phyloP scores from a whole-genome alignment of 2,888 invertebrate genomes.

The Drosophila diplacantha region DNA sequence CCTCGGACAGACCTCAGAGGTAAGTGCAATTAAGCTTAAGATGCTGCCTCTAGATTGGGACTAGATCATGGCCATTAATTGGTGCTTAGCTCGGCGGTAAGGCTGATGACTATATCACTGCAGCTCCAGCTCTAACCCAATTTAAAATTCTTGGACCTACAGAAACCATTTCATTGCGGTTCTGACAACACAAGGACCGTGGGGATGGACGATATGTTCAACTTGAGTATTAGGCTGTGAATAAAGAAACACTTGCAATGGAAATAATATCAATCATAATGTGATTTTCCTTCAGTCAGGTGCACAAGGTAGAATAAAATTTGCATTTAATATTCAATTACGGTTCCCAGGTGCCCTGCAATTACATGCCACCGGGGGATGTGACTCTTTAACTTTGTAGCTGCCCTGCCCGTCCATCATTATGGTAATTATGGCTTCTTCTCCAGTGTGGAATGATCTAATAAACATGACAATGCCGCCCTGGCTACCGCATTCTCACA shows the following conservation, averaged over 20 bases:
- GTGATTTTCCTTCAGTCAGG: slow-evolving; percentile 4
- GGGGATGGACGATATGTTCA: too few relatives aligned
- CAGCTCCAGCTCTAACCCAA: too few relatives aligned
- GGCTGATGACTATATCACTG: slow-evolving; percentile 17
- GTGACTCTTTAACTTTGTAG: slow-evolving; percentile 7
- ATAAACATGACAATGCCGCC: slow-evolving; percentile 25
- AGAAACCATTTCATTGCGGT: not conserved
- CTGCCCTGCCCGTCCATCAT: slow-evolving; percentile 5
- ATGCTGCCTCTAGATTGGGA: slow-evolving; percentile 1
- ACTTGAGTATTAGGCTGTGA: too few relatives aligned
- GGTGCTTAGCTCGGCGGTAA: not conserved
- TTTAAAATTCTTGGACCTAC: not conserved
- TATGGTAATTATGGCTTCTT: slow-evolving; percentile 3
- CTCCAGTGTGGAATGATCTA: slow-evolving; percentile 9
- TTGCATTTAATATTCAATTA: slow-evolving; percentile 32
- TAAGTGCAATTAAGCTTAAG: not conserved
- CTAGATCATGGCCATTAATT: slow-evolving; percentile 3
- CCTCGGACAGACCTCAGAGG: not conserved
- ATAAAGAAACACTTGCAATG: not conserved
- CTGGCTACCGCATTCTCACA: slow-evolving; percentile 8
- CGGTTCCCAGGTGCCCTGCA: not conserved
- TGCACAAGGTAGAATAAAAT: slow-evolving; percentile 2
- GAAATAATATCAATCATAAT: slow-evolving; percentile 18
- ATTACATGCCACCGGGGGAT: not conserved
- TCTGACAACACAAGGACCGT: not conserved